Base-by-base conservation (phyloP, 2,888 invertebrate genomes). In the Rugalucina vietnamica region DNA sequence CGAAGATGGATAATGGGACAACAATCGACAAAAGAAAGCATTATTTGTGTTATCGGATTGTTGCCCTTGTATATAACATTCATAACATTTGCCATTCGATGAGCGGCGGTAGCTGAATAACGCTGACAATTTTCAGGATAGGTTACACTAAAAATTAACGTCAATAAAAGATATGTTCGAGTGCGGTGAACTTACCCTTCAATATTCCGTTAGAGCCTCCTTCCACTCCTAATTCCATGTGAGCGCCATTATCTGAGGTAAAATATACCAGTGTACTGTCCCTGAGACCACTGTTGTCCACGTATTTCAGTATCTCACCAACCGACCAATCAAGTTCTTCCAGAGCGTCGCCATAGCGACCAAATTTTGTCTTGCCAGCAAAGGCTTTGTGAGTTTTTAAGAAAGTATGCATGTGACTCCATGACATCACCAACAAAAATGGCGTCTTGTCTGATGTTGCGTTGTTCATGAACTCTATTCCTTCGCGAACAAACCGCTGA, bases 361-460 rank as follows among this genome's bases (percentile, higher is more conserved):
- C 96, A 91, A 95, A 93, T 37, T 88, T 88, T 32, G 95, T 95
- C 70, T 88, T 84, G 10, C 91, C 92, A n/a, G 87, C 83, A 89
- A 95, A 95, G 65, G 95, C 95, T 92, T 96, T 96, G 87, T 96
- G 94, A 65, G 96, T 96, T 91, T 96, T 96, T 85, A 97, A 96
- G 79, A 96, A 96, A 81, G 96, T 96, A 95, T 97, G 97, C 89
- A 97, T 97, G 96, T 97, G 97, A 93, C 94, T 93, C 91, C 95
- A 95, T 1, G 95, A 94, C 90, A 96, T 93, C 76, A 95, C 93
- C 74, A 95, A 93, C 80, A 96, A 92, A 91, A 96, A 96, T 5
- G 95, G 95, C 18, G 88, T 85, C 34, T 90, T 76, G 14, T 84
- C 84, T 14, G 79, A 60, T 2, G 75, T 74, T 71, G 90, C 89